Evolutionary conservation across 2,113 vertebrate genomes (phyloP).

Genomic region (Saiga tatarica): DNA sequence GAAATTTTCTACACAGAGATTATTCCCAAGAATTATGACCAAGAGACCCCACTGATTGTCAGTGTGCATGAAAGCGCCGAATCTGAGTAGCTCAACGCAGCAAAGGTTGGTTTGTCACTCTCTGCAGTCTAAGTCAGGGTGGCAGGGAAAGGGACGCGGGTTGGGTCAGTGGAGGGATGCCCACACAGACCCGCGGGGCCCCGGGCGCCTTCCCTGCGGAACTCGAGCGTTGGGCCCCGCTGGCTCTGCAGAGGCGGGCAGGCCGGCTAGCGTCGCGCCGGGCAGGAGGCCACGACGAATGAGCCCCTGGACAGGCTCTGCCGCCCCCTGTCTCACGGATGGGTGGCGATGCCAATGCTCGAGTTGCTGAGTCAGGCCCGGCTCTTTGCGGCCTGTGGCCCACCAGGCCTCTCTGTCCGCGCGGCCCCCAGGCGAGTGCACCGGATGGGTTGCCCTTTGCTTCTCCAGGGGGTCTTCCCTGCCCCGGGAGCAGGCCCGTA

Average conservation of each 20-base stretch:
- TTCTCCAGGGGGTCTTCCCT: neutral
- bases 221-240: neutral
- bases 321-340: neutral
- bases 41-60: neutral
- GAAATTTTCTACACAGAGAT: neutral
- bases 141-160: neutral
- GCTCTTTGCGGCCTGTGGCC: neutral
- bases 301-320: neutral
- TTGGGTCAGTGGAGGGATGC: neutral
- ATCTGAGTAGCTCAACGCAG: neutral
- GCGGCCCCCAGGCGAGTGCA: neutral
- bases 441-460: neutral
- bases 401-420: fast-evolving
- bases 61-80: neutral
- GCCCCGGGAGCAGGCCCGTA: fast-evolving
- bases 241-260: neutral
- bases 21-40: neutral
- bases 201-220: neutral
- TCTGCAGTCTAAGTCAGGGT: neutral
- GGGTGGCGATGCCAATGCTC: fast-evolving
- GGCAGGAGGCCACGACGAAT: neutral
- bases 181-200: neutral
- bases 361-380: neutral
- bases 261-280: neutral
- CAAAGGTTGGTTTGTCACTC: neutral